Evolutionary conservation across 2,797 vertebrate species (phyloP), one percentile per base, ranked within the genome.

Genomic region (Cyprinella venusta): DNA sequence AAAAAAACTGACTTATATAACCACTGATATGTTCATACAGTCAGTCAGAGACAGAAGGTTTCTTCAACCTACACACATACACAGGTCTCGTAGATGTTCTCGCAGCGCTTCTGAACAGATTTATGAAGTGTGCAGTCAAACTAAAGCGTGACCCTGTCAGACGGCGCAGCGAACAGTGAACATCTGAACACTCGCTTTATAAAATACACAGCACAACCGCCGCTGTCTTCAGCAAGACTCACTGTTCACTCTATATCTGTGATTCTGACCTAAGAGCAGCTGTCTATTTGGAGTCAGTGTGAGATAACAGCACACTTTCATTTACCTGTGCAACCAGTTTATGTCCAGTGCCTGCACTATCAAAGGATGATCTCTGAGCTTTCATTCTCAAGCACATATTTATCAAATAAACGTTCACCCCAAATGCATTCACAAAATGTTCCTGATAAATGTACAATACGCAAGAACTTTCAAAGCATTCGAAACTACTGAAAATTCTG

Each of bases 281-380:
- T 48, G 24, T 59, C 67, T 71, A 30, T 70, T 59, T n/a, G 0
- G 38, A 45, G 38, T 45, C 67, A 30, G 52, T 33, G 15, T 42
- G n/a, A 70, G 65, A 56, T 56, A 42, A 56, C 69, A 70, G 48
- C 30, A 1, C 0, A 0, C 42, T 15, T 70, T 59, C 15, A 80
- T 69, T 70, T 59, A 80, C 36, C 5, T 42, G 15, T n/a, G 16
- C n/a, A 70, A 42, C 9, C n/a, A 38, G 19, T 67, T 79, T 67
- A 67, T 67, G 19, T 67, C 4, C 19, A 61, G 33, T 18, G 80
- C 85, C 88, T 24, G 88, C 87, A 87, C 88, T 89, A 90, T 91
- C 90, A 90, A 87, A 85, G 68, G 88, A 90, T 91, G 90, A 91
- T 93, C 89, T 83, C 89, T 84, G 85, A 90, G 90, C 91, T 92